Base-by-base conservation (phyloP, 2,888 invertebrate genomes). In the Diaphora mendica region DNA sequence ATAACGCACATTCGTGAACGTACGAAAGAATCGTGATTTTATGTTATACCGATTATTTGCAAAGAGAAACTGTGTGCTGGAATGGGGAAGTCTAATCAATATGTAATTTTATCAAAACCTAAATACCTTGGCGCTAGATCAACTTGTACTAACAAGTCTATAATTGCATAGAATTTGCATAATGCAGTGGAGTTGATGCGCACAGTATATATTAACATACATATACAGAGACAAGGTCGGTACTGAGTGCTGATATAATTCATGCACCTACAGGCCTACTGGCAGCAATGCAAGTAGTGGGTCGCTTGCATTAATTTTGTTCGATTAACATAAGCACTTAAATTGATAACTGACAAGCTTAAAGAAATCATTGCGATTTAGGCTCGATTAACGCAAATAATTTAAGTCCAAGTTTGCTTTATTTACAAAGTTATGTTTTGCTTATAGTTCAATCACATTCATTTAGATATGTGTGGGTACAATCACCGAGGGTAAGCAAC, bases 181-280 rank as follows among this genome's bases (percentile, higher is more conserved):
- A 86, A 82, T 82, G 73, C 76, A 81, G 73, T 39, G 30, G 68
- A 79, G 68, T 72, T 9, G 70, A 68, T 77, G 79, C 67, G 75
- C 76, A 66, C 71, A 73, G 80, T 77, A 81, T 85, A 72, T 76
- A 80, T 86, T 85, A 83, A 71, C 87, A 83, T 62, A 26, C 83
- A 82, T 77, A 77, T 83, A 55, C 51, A 79, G 81, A 78, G 68
- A 74, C 62, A 33, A 35, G 11, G 0, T n/a, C 9, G 11, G 23
- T 79, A 75, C 70, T 71, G 62, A 59, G 55, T 70, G 70, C 23
- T 64, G 75, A 79, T 82, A 79, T 82, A 79, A 79, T 33, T 65
- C 72, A 75, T 77, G 72, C 68, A 62, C 77, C 78, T 76, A 74
- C 74, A 76, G 72, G 79, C 79, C 79, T 80, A 81, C 81, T 79